These are phyloP conservation scores for Drosophila lacteicornis DNA, from an alignment of 1,140 invertebrate genomes.

Conservation along the genomic window DNA sequence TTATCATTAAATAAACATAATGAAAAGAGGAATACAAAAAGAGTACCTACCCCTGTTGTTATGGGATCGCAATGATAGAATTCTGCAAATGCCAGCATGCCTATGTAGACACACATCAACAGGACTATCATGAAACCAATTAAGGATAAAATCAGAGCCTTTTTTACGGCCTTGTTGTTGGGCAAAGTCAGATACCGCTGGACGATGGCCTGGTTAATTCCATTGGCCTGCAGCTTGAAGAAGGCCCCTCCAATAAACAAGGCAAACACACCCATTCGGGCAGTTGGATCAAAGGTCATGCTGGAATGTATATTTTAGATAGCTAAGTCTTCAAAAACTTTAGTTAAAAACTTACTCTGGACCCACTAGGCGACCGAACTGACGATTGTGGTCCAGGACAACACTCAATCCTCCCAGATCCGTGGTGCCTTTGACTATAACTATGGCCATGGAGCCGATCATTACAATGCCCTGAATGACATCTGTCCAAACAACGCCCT, in stretches of 20 bases:
- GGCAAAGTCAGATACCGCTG: conserved; percentile 92
- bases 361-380: conserved; percentile 90
- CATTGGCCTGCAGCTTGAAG: conserved; percentile 91
- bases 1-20: accelerated
- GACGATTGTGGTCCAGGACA: conserved; percentile 90
- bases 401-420: conserved; percentile 91
- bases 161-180: conserved; percentile 87
- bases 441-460: conserved; percentile 92
- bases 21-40: no score
- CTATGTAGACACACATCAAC: conserved; percentile 90
- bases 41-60: conserved; percentile 85
- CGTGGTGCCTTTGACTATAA: conserved; percentile 91
- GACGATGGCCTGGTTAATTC: conserved; percentile 94
- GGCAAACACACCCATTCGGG: conserved; percentile 90
- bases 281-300: conserved; percentile 89
- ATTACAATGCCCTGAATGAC: conserved; percentile 92
- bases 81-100: conserved; percentile 89
- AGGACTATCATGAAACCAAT: conserved; percentile 88
- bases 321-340: no score
- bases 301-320: conserved; percentile 86
- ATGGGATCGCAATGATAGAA: conserved; percentile 92
- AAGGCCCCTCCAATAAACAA: conserved; percentile 91
- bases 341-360: conserved; percentile 88
- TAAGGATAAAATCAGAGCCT: conserved; percentile 88
- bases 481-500: conserved; percentile 95